Conservation (phyloP, 2,888 invertebrate species). For the Epirrita christyi region DNA sequence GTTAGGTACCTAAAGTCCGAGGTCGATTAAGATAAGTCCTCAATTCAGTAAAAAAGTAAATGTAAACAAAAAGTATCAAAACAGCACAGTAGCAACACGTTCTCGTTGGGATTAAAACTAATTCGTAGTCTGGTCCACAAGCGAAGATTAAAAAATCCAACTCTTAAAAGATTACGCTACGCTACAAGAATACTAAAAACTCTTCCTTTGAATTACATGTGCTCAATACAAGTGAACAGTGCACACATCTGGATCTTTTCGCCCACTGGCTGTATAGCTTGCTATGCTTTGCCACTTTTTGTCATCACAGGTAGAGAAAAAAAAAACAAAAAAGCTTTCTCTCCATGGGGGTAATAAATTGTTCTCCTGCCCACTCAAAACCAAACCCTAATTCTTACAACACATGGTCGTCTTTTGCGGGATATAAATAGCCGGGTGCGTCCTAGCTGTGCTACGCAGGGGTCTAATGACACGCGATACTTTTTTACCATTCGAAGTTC, state of each 20-base stretch:
- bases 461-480: conserved; percentile 76
- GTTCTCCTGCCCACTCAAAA: conserved; percentile 40
- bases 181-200: conserved; percentile 34
- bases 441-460: conserved; percentile 52
- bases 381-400: conserved; percentile 17
- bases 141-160: conserved; percentile 32
- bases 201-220: conserved; percentile 43
- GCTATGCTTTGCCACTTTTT: conserved; percentile 51
- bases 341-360: conserved; percentile 61
- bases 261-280: conserved; percentile 28
- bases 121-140: conserved; percentile 27
- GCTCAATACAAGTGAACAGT: conserved; percentile 50
- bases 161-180: conserved; percentile 48
- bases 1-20: too few species aligned
- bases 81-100: conserved; percentile 23
- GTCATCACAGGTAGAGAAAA: conserved; percentile 69
- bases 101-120: conserved; percentile 27
- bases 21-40: too few species aligned
- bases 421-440: conserved; percentile 19
- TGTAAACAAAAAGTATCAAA: conserved; percentile 5
- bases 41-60: background rate
- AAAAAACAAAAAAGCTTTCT: conserved; percentile 57
- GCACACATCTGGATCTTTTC: conserved; percentile 51
- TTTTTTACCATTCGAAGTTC: conserved; percentile 61
- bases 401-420: conserved; percentile 18